Conservation (phyloP, 2,797 vertebrate species). For the Sebastes alutus region DNA sequence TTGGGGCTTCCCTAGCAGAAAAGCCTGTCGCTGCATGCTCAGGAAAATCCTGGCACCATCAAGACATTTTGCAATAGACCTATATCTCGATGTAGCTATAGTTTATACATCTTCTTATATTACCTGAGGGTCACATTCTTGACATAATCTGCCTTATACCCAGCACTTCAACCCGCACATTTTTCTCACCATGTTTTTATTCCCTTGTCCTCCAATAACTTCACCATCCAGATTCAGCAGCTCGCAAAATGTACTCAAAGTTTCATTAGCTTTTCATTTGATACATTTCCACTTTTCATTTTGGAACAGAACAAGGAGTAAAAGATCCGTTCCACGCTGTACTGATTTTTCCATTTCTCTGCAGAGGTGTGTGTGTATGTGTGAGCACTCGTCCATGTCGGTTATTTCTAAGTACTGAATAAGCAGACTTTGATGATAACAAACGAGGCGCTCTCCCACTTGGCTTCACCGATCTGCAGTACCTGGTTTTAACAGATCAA, state of each 20-base stretch:
- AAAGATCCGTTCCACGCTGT: slow-evolving; percentile 1
- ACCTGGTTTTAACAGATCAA: slow-evolving; percentile 47
- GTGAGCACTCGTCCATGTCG: slow-evolving; percentile 15
- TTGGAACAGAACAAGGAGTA: neutral
- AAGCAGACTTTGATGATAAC: slow-evolving; percentile 61
- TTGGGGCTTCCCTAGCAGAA: neutral
- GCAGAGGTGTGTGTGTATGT: slow-evolving; percentile 12
- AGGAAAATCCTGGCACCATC: neutral
- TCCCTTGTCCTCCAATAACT: slow-evolving; percentile 1
- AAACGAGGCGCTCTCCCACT: slow-evolving; percentile 37
- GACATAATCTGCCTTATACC: neutral
- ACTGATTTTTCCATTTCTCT: slow-evolving; percentile 50
- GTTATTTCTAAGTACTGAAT: slow-evolving; percentile 39
- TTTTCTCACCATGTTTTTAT: slow-evolving; percentile 4
- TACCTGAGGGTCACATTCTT: neutral
- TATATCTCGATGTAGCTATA: neutral
- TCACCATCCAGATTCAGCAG: slow-evolving; percentile 9
- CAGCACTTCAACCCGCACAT: neutral
- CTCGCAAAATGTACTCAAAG: neutral
- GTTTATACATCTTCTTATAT: neutral
- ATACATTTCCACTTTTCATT: slow-evolving; percentile 30
- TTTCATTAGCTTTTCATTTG: slow-evolving; percentile 38
- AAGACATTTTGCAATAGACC: neutral
- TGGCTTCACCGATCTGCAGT: slow-evolving; percentile 37
- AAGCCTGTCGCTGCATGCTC: neutral